Base-by-base conservation (phyloP, 2,797 vertebrate genomes). In the Cryptoblepharus egeriae region DNA sequence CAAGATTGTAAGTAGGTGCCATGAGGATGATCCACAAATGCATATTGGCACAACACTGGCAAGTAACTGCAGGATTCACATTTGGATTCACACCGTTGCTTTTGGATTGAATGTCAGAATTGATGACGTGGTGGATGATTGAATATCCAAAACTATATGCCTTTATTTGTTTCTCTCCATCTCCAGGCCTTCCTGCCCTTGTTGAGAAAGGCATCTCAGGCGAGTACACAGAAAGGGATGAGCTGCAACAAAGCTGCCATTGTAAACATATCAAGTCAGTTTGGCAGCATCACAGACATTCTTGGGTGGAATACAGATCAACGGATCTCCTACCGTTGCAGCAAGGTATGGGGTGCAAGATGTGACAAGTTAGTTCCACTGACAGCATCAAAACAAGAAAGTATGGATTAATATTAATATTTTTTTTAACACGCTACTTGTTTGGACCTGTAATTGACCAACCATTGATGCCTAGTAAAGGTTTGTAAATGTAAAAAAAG, bases 241-340 rank as follows among this genome's bases (percentile, higher is more conserved):
- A 96, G 95, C 11, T 94, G 91, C 82, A 90, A 85, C 77, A 96
- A 94, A 90, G 95, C 96, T 61, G 94, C 95, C 16, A 83, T 96
- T 26, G 15, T 96, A 87, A 94, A 97, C 88, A 79, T 97, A 30
- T 96, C 96, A 57, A 74, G 92, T 0, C 0, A 57, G 3, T 0
- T 95, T 77, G 93, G 82, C 0, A 96, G 95, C 79, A 90, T 95
- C 0, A 32, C 70, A 11, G 30, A 15, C 5, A 2, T 72, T 5
- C 30, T 52, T 52, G 15, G 16, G 26, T 72, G 70, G 70, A 3
- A 52, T 30, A 2, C 2, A 20, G 28, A 7, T 22, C 28, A 30
- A 1, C 2, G 5, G n/a, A 3, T 72, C 45, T 30, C 3, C 8
- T 72, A 72, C 45, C 70, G 45, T 32, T 72, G 70, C 45, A 72